Evolutionary conservation across 2,797 vertebrate species (phyloP).

Genomic region (Pangasius djambal): DNA sequence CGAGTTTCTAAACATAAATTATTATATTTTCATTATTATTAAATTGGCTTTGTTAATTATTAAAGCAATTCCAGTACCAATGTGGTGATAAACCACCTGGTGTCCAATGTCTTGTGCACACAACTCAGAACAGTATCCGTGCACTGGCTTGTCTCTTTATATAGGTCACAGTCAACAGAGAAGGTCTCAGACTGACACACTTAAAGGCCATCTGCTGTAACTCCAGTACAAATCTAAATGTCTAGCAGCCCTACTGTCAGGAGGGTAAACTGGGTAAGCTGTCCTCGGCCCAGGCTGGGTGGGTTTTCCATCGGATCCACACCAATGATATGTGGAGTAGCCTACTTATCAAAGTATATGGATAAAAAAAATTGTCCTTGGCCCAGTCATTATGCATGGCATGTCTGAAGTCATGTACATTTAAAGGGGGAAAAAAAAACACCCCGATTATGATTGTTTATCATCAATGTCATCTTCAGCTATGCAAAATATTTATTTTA

Average conservation of each 20-base stretch:
- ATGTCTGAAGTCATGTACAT: not conserved
- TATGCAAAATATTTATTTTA: not conserved
- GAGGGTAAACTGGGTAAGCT: too few species aligned
- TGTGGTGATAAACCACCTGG: slow-evolving; percentile 1
- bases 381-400: not conserved
- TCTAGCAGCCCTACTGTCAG: not conserved
- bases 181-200: not conserved
- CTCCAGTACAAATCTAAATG: not conserved
- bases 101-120: not conserved
- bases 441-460: not conserved
- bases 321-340: not conserved
- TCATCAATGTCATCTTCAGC: not conserved
- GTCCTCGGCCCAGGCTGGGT: not conserved
- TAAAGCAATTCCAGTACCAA: not conserved
- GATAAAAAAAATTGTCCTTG: not conserved
- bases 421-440: not conserved
- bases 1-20: not conserved
- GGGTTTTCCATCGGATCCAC: not conserved
- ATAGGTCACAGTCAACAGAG: not conserved
- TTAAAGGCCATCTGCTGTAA: not conserved
- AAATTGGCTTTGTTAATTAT: slow-evolving; percentile 3
- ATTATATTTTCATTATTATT: not conserved
- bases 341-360: not conserved
- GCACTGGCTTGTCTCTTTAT: slow-evolving; percentile 5
- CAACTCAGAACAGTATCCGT: not conserved